Conservation (phyloP, 1,140 invertebrate genomes). For the Eriosoma lanigerum region DNA sequence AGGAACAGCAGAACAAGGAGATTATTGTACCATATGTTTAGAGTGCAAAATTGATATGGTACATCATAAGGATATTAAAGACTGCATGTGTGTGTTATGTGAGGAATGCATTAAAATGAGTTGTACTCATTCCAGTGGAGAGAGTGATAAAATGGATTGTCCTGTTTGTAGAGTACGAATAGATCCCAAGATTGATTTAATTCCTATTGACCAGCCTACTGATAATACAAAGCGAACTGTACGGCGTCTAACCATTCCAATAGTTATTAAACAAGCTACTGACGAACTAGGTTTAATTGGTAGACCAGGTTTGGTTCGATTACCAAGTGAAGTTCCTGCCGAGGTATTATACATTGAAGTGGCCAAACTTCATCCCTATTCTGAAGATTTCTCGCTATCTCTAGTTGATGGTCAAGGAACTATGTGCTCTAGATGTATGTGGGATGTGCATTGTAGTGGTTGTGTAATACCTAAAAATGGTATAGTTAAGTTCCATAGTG, state of each 20-base stretch:
- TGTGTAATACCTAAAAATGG: constrained; percentile 63
- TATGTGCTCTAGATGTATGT: constrained; percentile 68
- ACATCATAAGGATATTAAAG: constrained; percentile 59
- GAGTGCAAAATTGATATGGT: constrained; percentile 65
- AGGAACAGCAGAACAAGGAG: constrained; percentile 33
- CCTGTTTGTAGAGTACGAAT: constrained; percentile 62
- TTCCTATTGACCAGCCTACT: constrained; percentile 58
- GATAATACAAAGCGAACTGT: not conserved
- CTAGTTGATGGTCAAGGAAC: constrained; percentile 63
- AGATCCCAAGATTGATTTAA: constrained; percentile 60
- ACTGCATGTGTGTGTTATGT: constrained; percentile 66
- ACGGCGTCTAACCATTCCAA: constrained; percentile 26
- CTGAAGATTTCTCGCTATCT: constrained; percentile 60
- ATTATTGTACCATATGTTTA: constrained; percentile 66
- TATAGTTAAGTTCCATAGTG: constrained; percentile 62
- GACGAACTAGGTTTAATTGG: constrained; percentile 59
- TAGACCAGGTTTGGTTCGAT: constrained; percentile 64
- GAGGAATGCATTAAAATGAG: constrained; percentile 66
- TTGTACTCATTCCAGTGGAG: constrained; percentile 59
- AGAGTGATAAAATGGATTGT: constrained; percentile 59
- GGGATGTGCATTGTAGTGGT: constrained; percentile 65
- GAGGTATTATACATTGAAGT: constrained; percentile 62
- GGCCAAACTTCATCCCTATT: constrained; percentile 61
- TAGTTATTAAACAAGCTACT: constrained; percentile 40
- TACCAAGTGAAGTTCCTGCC: constrained; percentile 64